Conservation (phyloP, 2,888 invertebrate species). For the Leptopilina syphax region DNA sequence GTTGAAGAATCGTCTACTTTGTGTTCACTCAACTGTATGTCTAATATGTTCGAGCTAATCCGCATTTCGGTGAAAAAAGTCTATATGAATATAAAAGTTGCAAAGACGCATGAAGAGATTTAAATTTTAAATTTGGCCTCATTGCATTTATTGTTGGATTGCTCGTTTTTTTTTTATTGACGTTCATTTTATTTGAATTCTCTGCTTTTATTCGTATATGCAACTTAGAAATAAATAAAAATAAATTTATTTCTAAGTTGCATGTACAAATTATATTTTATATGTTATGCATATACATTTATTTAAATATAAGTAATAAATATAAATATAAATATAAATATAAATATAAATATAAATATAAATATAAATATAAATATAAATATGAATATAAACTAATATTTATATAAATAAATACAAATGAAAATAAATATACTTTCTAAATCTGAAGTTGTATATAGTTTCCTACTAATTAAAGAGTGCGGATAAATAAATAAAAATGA, state of each 20-base stretch:
- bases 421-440: too few species aligned
- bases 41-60: slow-evolving; percentile 24
- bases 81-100: background rate
- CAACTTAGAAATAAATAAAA: background rate
- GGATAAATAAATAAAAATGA: too few species aligned
- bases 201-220: background rate
- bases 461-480: too few species aligned
- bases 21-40: slow-evolving; percentile 14
- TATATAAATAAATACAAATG: too few species aligned
- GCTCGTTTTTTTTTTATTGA: background rate
- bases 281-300: too few species aligned
- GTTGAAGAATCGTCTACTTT: slow-evolving; percentile 27
- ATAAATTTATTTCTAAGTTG: too few species aligned
- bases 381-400: background rate
- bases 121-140: background rate
- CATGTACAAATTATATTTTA: too few species aligned
- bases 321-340: background rate
- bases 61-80: slow-evolving; percentile 3
- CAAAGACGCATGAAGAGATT: slow-evolving; percentile 27
- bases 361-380: background rate
- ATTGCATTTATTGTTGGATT: background rate
- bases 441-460: too few species aligned
- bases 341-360: background rate
- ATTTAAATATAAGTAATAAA: background rate
- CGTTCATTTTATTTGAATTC: background rate